Evolutionary conservation across 35 echinoderm and acorn worm species (phyloP), one percentile per base, ranked within the genome.

Genomic region (Stichopus chloronotus): DNA sequence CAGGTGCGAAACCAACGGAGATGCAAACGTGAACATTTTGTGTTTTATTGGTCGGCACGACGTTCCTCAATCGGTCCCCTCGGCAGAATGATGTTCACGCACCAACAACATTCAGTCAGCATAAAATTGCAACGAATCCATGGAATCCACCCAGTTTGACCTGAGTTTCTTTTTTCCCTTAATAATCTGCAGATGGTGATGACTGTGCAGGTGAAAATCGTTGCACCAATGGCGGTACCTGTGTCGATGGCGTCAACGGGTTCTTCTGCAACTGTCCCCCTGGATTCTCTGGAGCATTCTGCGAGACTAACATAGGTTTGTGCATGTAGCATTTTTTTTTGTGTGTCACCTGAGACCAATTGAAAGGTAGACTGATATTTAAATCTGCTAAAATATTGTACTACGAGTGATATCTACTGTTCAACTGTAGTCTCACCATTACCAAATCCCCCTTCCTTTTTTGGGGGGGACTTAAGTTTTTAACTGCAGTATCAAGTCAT

Each of bases 211-310:
- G 55, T 8, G 55, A 43, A 6, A 83, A 94, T 55, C 95, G 93
- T 21, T 97, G 95, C 83, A 84, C 84, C 86, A 92, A 97, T 43
- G 57, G 72, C 17, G 95, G 93, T 53, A 90, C 78, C 8, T 97
- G 95, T 59, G 52, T 72, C 2, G 95, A 97, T 59, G 84, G 78
- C 30, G 61, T 87, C 7, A 78, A 96, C 56, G 77, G 63, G 5
- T 96, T 92, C 63, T 19, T 76, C 12, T 97, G 96, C 77, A 52
- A 16, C 23, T 97, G 96, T 58, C 52, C 58, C 4, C 4, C 53
- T 14, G 96, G 94, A 22, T 97, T 90, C 65, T 53, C 76, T 57
- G 94, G 94, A 17, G 72, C 55, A 0, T 43, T 91, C 53, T 94
- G 94, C 59, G 53, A 92, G 20, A 60, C 61, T 14, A 53, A 10